A percentile compares a stretch with the other conserved stretches of the same genome.
Conservation (phyloP, 2,888 invertebrate species). For the Halictus ligatus region DNA sequence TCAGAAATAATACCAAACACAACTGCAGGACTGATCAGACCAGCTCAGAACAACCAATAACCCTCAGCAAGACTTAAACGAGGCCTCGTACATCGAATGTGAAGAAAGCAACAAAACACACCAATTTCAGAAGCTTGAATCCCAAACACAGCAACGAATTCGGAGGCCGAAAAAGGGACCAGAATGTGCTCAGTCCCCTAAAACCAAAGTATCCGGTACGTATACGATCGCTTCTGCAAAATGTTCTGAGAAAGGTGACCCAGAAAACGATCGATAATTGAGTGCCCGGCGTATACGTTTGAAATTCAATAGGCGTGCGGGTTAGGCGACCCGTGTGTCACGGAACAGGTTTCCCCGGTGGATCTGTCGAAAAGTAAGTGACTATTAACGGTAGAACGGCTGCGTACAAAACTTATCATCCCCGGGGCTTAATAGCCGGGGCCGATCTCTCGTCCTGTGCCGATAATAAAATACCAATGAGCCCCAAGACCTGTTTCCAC, state of each 20-base stretch:
- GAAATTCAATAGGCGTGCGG: conserved; percentile 46
- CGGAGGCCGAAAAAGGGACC: not conserved
- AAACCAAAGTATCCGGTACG: not conserved
- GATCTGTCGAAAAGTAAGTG: conserved; percentile 72
- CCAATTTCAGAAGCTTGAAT: no score
- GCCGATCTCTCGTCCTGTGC: conserved; percentile 41
- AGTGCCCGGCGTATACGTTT: conserved; percentile 29
- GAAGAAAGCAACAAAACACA: no score
- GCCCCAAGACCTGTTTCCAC: conserved; percentile 60
- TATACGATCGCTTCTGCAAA: conserved; percentile 13
- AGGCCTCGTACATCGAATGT: no score
- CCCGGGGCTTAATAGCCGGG: conserved; percentile 62
- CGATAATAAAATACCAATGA: conserved; percentile 71
- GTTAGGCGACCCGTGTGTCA: conserved; percentile 29
- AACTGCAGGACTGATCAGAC: no score
- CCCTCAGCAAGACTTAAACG: no score
- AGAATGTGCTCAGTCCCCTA: not conserved
- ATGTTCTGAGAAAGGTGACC: conserved; percentile 36
- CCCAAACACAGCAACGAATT: no score
- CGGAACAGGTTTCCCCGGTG: conserved; percentile 66
- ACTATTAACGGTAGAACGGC: conserved; percentile 70
- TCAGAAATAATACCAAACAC: no score
- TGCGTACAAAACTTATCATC: conserved; percentile 71
- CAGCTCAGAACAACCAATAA: no score
- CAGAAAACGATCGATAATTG: conserved; percentile 56